Conservation (phyloP, 2,113 vertebrate genomes). For the Eubucco bourcierii region DNA sequence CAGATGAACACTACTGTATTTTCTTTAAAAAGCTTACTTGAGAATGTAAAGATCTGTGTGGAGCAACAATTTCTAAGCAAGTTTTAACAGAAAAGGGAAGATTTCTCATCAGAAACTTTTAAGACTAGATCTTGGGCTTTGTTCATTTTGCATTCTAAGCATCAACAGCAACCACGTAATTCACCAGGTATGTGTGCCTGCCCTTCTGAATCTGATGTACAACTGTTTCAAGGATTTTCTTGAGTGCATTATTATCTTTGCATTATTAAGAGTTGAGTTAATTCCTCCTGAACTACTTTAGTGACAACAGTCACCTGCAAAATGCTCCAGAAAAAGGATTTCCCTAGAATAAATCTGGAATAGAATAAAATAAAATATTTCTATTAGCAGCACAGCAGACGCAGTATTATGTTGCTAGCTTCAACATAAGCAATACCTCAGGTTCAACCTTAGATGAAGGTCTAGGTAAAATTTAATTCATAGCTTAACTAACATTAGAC, state of each 20-base stretch:
- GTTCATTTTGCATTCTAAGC: background rate
- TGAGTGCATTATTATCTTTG: background rate
- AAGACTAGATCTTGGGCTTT: background rate
- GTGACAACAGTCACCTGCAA: background rate
- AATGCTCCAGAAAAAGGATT: background rate
- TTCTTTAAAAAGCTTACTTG: background rate
- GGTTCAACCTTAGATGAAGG: background rate
- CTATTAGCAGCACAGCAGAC: background rate
- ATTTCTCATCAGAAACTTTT: background rate
- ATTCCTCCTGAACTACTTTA: background rate
- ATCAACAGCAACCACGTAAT: background rate
- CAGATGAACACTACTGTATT: background rate
- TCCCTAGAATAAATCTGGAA: background rate
- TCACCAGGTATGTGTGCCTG: background rate
- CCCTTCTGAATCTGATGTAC: background rate
- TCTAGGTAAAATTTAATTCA: background rate
- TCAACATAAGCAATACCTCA: background rate
- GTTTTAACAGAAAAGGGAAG: background rate
- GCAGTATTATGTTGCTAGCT: background rate
- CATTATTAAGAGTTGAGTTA: background rate
- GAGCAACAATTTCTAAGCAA: background rate
- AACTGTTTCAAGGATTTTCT: background rate
- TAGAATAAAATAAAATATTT: background rate
- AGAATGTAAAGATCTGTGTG: background rate
- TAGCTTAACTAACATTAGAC: background rate